Evolutionary conservation across 2,888 invertebrate species (phyloP), one percentile per base, ranked within the genome.

Genomic region (Crocallis elinguaria): DNA sequence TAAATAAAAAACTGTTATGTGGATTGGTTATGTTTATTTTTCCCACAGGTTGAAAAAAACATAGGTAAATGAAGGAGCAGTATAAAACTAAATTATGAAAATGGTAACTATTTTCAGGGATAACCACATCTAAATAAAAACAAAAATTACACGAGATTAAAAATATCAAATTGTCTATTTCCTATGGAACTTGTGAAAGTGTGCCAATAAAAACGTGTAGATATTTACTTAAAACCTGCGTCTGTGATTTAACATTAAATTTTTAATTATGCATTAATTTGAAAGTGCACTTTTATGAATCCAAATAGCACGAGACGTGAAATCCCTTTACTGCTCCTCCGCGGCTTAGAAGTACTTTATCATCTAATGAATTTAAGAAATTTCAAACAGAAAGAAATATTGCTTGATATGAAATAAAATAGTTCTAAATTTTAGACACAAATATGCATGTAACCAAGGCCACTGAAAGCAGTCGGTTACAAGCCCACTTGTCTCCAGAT

Each of bases 51-150:
- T 87, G 86, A 88, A 86, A 88, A 84, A 75, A n/a, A 82, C 88
- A 89, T 8, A 88, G 88, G 23, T 21, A 45, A 12, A 7, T 49
- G 43, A 54, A 88, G 90, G 84, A 90, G 89, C 78, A 88, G 88
- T 83, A 85, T 77, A 84, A 82, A 79, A 83, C 88, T 88, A 88
- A 78, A 72, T 66, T 69, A 86, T 80, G 81, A 85, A 86, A 86
- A 88, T 91, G 90, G 90, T 91, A 91, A 91, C 90, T 91, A 88
- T 88, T 87, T 79, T 84, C 87, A 88, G 90, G 90, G 90, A 89
- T 81, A 81, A 79, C 72, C 82, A 86, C 83, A 77, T 79, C 79
- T 82, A 45, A 29, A 43, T 29, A 4, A 29, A 29, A 29, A 29
- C 27, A 27, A 77, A 71, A 63, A 64, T 71, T 67, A 52, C 37